A percentile compares a stretch with the other conserved stretches of the same genome.
Conservation (phyloP, 2,113 vertebrate genomes). For the Zosterops pallidus region DNA sequence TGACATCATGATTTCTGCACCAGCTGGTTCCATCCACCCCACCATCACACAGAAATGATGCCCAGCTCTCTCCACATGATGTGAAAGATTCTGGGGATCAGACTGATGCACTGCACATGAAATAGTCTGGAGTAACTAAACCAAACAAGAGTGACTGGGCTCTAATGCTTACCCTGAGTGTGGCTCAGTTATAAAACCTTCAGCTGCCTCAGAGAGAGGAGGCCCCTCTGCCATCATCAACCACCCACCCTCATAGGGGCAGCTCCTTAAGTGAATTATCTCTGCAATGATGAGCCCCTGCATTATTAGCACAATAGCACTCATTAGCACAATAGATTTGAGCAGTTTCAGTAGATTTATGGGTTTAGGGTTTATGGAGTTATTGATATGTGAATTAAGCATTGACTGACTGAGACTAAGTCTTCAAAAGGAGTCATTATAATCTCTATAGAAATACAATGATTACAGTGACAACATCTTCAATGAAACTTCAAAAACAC, state of each 20-base stretch:
- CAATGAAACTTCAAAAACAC: constrained; percentile 31
- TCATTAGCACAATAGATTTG: not conserved
- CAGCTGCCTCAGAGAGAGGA: accelerated
- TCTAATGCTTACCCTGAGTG: accelerated
- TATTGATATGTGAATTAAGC: constrained; percentile 66
- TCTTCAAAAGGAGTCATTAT: constrained; percentile 61
- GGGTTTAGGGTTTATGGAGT: constrained; percentile 33
- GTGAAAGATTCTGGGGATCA: not conserved
- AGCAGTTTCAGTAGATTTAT: constrained; percentile 39
- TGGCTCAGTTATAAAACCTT: not conserved
- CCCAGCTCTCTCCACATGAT: not conserved
- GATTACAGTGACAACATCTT: constrained; percentile 57
- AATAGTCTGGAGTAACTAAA: not conserved
- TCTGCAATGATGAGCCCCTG: not conserved
- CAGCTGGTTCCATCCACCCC: not conserved
- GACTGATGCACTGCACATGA: not conserved
- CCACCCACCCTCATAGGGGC: accelerated
- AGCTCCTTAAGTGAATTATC: not conserved
- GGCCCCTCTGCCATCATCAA: accelerated
- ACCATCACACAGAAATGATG: accelerated
- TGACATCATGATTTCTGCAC: not conserved
- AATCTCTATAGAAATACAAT: constrained; percentile 53
- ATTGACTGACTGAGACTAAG: constrained; percentile 50
- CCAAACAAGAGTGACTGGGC: not conserved
- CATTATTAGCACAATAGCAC: not conserved